A percentile compares a stretch with the other conserved stretches of the same genome.
Conservation (phyloP, 2,113 vertebrate genomes). For the Dolichotis patagonum region DNA sequence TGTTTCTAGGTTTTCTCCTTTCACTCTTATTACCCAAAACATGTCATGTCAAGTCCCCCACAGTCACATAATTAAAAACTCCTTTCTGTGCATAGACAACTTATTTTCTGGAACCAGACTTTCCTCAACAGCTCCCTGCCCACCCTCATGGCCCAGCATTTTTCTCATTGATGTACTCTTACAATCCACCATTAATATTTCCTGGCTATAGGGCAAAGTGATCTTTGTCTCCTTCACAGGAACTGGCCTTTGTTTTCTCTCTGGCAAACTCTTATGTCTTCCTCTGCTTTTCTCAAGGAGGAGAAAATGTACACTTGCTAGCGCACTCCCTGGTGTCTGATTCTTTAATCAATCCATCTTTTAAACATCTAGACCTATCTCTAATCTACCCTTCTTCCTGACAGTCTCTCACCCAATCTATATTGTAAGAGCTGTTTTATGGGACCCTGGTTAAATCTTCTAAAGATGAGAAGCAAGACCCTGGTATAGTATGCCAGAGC, state of each 20-base stretch:
- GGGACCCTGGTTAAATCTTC: neutral
- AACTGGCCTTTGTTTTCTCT: neutral
- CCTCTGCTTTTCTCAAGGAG: neutral
- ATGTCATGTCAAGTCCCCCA: neutral
- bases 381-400: neutral
- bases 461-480: too few species aligned
- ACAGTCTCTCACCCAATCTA: neutral
- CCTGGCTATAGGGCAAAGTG: neutral
- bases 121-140: neutral
- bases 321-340: neutral
- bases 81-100: neutral
- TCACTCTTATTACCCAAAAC: neutral
- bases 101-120: neutral
- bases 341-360: neutral
- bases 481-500: too few species aligned
- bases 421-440: too few species aligned
- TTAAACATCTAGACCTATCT: neutral
- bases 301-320: neutral
- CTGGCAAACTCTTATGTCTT: neutral
- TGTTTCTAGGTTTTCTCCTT: neutral
- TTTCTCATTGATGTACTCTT: neutral
- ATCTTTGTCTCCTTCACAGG: neutral
- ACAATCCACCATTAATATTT: neutral
- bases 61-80: neutral
- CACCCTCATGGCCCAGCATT: neutral